Percentiles rank a stretch among this genome's conserved stretches.
Conservation (phyloP, 2,113 vertebrate genomes). For the Amphiprion ocellaris region DNA sequence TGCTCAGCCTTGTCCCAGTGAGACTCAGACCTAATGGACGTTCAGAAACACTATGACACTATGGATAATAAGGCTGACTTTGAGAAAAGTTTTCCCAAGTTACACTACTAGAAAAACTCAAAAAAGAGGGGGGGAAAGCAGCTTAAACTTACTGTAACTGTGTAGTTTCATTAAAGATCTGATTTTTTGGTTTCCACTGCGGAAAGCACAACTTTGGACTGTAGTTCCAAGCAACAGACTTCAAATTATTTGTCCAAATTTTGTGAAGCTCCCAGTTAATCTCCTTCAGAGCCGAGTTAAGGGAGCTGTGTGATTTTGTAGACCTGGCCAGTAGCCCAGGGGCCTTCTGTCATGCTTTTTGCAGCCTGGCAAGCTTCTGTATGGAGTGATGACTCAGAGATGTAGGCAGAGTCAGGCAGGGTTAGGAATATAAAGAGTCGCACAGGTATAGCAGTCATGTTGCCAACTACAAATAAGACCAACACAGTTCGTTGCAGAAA, state of each 20-base stretch:
- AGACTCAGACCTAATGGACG: slow-evolving; percentile 34
- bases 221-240: neutral
- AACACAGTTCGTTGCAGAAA: slow-evolving; percentile 30
- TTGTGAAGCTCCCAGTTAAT: slow-evolving; percentile 25
- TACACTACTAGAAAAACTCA: neutral
- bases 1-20: slow-evolving; percentile 20
- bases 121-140: neutral
- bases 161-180: neutral
- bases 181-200: slow-evolving; percentile 7
- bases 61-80: slow-evolving; percentile 24
- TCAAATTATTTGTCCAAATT: slow-evolving; percentile 8
- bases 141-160: neutral
- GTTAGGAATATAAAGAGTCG: slow-evolving; percentile 51
- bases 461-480: slow-evolving; percentile 44
- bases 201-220: neutral
- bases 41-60: slow-evolving; percentile 28
- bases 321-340: slow-evolving; percentile 30
- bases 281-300: slow-evolving; percentile 37
- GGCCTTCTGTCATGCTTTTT: slow-evolving; percentile 37
- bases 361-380: slow-evolving; percentile 28
- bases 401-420: slow-evolving; percentile 38
- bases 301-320: slow-evolving; percentile 29
- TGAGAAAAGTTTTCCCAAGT: slow-evolving; percentile 22
- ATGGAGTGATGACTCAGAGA: slow-evolving; percentile 53
- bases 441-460: slow-evolving; percentile 10